Base-by-base conservation (phyloP, 2,888 invertebrate species). In the Fragum whitleyi region DNA sequence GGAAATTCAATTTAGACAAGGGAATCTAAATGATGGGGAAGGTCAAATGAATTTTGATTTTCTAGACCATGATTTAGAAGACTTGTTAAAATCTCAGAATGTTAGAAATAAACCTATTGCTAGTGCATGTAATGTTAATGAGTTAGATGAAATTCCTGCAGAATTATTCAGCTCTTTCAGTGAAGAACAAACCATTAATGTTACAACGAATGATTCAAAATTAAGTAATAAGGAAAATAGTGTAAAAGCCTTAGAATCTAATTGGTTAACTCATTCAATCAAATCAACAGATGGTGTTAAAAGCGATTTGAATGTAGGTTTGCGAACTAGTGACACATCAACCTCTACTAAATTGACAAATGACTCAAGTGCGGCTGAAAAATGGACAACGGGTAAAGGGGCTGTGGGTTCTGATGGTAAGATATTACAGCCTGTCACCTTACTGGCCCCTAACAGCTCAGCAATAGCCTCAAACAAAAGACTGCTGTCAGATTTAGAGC, bases 371-470 rank as follows among this genome's bases (percentile, higher is more conserved):
- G 42, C 0, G n/a, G 65, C 16, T 2, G 7, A 32, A 19, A 65
- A 36, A 2, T 87, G 86, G 79, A 85, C 83, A 51, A 85, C 77
- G 73, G 83, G 89, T 57, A 47, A 32, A 42, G 53, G 79, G 62
- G 67, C 70, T 28, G 62, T 57, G n/a, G 69, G 74, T 65, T 14
- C 69, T 14, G 61, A 81, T 74, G 81, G 79, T 57, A 42, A 72
- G 26, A 23, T 59, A 36, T 23, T 82, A n/a, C 80, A 91, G 85
- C 91, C 91, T 21, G 91, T 91, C 9, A 73, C 76, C 47, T 71
- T 91, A 70, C 74, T 90, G 67, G 65, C 86, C 3, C 80, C 82
- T 14, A 65, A 75, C 47, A 59, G 76, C 5, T 19, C 32, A 29
- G 62, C 77, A 29, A 6, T n/a, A n/a, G 62, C 62, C 21, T 79